Evolutionary conservation across 2,113 vertebrate species (phyloP).

Genomic region (Sorex fumeus): DNA sequence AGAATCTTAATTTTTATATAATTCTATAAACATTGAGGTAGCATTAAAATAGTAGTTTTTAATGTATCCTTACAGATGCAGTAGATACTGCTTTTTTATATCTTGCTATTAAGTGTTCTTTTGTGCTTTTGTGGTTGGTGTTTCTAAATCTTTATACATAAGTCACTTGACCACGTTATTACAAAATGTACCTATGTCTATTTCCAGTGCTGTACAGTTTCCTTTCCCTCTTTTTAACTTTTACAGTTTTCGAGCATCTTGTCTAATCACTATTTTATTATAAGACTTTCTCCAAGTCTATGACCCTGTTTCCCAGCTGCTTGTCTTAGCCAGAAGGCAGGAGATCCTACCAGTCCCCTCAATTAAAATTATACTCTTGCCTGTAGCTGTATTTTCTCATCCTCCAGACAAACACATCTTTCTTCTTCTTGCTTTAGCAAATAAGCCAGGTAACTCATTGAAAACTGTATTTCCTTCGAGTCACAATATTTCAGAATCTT

Average conservation of each 20-base stretch:
- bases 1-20: slow-evolving; percentile 1
- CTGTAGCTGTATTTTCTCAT: not conserved
- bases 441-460: not conserved
- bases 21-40: slow-evolving; percentile 5
- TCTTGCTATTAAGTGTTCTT: not conserved
- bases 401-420: not conserved
- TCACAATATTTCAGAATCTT: slow-evolving; percentile 2
- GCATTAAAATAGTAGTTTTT: slow-evolving; percentile 15
- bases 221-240: not conserved
- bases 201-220: not conserved
- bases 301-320: not conserved
- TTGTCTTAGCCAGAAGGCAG: not conserved
- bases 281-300: not conserved
- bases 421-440: not conserved
- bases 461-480: not conserved
- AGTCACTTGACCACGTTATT: not conserved
- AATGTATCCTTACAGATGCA: not conserved
- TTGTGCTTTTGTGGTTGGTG: not conserved
- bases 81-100: not conserved
- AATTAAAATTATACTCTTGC: not conserved
- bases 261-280: not conserved
- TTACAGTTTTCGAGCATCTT: not conserved
- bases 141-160: not conserved
- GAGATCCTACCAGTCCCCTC: not conserved
- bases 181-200: not conserved